Evolutionary conservation across 2,797 vertebrate species (phyloP).

Genomic region (Trematocara caparti): DNA sequence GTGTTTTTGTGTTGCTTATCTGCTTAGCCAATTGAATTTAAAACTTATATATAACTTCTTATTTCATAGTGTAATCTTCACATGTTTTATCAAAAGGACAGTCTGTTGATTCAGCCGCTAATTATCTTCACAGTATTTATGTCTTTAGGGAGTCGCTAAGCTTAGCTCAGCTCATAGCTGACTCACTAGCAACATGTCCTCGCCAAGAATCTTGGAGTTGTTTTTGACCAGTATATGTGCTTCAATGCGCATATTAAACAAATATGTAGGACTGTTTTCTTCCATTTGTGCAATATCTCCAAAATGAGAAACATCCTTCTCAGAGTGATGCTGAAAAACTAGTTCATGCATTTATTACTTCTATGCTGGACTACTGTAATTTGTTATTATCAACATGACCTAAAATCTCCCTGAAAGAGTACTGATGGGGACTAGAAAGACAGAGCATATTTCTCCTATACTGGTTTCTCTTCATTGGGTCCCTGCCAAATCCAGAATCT

Average conservation of each 20-base stretch:
- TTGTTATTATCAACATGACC: not conserved
- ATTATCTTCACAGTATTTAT: not conserved
- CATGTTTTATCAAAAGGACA: not conserved
- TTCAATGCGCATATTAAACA: not conserved
- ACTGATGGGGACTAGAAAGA: not conserved
- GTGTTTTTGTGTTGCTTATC: not conserved
- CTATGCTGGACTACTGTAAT: not conserved
- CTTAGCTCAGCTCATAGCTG: not conserved
- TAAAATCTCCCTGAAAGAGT: not conserved
- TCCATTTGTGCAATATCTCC: not conserved
- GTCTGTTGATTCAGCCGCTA: not conserved
- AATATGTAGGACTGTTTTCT: not conserved
- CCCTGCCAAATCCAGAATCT: not conserved
- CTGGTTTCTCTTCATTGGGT: not conserved
- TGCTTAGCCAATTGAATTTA: not conserved
- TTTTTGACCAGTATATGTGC: not conserved
- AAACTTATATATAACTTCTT: not conserved
- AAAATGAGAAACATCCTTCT: not conserved
- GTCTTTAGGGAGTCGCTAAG: not conserved
- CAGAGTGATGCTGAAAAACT: not conserved
- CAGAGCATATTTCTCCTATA: not conserved
- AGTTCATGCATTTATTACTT: not conserved
- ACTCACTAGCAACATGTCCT: not conserved
- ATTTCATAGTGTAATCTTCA: not conserved
- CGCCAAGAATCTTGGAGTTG: not conserved